Evolutionary conservation across 2,797 vertebrate genomes (phyloP), one percentile per base, ranked within the genome.

Genomic region (Enteromius anoplus): DNA sequence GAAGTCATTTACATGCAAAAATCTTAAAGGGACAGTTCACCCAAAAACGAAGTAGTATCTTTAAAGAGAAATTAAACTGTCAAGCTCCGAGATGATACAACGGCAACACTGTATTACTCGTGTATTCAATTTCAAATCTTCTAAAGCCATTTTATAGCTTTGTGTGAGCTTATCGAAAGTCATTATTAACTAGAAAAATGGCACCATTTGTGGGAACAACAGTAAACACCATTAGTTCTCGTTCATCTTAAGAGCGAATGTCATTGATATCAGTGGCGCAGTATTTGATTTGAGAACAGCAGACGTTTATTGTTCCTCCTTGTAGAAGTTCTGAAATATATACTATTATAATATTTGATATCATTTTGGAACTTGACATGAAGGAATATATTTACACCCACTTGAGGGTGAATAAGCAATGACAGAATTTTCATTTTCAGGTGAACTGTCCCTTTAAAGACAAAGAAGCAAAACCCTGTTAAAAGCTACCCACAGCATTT

Each of bases 131-230:
- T 37, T 17, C 17, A 66, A 65, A 32, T 65, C 15, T 65, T 65
- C 29, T 64, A 6, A 65, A 34, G 62, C 62, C 29, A 34, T 65
- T 4, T 65, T 34, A 65, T 40, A 37, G 65, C 34, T n/a, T 68
- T 40, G 34, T 68, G 65, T 12, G 5, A n/a, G 19, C 34, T 40
- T 34, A 40, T 40, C 0, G 2, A 68, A 42, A 29, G 42, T 71
- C 42, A 47, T 29, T 71, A 29, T 47, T 70, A 12, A 47, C 40
- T 71, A 17, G 23, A 71, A 71, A 71, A 71, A 71, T 71, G 37
- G 12, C 42, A 47, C 23, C 23, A 47, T 71, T 71, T 71, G 7
- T 71, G 23, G 23, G 3, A 47, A 47, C 5, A 23, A 47, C 1
- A 2, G 40, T 26, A 8, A 70, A 26, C 68, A 1, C 5, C 2